Evolutionary conservation across 2,113 vertebrate species (phyloP).

Genomic region (Hyaena hyaena): DNA sequence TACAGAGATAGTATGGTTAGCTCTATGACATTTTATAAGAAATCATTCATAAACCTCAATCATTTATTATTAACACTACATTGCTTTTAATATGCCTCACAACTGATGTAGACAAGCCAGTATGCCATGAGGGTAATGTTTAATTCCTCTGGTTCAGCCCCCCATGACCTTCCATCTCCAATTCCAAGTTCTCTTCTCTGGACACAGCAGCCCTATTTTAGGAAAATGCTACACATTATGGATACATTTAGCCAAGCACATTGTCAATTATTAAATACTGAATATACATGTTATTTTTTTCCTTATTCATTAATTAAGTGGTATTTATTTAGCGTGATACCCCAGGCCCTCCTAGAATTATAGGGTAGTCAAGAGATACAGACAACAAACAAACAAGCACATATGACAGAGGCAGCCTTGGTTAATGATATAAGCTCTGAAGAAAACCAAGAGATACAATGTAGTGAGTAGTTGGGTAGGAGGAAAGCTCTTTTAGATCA

Average conservation of each 20-base stretch:
- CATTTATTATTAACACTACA: neutral
- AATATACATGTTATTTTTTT: neutral
- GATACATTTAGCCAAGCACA: neutral
- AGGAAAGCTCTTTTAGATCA: neutral
- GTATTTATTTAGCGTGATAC: neutral
- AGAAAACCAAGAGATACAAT: neutral
- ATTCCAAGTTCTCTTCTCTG: neutral
- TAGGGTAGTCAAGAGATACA: neutral
- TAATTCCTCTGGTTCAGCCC: neutral
- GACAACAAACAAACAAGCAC: neutral
- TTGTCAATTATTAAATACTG: neutral
- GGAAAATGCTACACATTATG: neutral
- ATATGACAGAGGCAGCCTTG: neutral
- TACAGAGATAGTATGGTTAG: neutral
- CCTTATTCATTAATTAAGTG: neutral
- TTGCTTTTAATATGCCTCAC: neutral
- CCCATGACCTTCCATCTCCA: neutral
- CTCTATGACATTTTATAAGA: neutral
- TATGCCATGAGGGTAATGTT: neutral
- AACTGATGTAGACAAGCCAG: neutral
- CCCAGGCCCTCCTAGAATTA: neutral
- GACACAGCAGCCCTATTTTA: neutral
- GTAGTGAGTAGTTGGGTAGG: neutral
- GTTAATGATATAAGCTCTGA: neutral
- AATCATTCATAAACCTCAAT: neutral